A percentile compares a stretch with the other conserved stretches of the same genome.
These are phyloP conservation scores for Leptinotarsa haldemani DNA, from an alignment of 2,888 invertebrate species.

Conservation along the genomic window DNA sequence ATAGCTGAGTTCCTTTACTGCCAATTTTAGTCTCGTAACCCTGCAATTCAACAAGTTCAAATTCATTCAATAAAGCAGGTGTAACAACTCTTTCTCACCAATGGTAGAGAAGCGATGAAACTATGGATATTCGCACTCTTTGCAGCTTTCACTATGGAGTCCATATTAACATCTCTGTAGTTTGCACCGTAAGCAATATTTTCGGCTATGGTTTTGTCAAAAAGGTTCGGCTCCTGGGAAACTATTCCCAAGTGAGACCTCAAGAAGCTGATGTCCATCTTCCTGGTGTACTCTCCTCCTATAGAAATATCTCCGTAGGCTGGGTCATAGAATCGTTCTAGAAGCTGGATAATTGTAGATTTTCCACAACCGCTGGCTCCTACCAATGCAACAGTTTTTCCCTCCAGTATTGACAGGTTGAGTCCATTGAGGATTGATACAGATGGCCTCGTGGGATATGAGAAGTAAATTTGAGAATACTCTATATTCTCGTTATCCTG, in stretches of 20 bases:
- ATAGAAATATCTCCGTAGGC: conserved; percentile 70
- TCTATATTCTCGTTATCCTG: conserved; percentile 73
- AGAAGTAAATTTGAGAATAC: conserved; percentile 76
- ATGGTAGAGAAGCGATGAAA: conserved; percentile 81
- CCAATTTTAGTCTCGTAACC: conserved; percentile 86
- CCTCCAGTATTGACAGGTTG: conserved; percentile 71
- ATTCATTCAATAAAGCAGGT: too few species aligned
- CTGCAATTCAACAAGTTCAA: conserved; percentile 60
- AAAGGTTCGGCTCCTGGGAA: conserved; percentile 91
- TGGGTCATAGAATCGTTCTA: conserved; percentile 86
- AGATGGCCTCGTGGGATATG: conserved; percentile 81
- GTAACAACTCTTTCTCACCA: conserved; percentile 67
- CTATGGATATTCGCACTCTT: conserved; percentile 89
- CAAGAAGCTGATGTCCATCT: conserved; percentile 49
- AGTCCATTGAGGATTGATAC: conserved; percentile 76
- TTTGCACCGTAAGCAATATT: conserved; percentile 95
- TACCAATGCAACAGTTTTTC: conserved; percentile 80
- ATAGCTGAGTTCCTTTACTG: conserved; percentile 80
- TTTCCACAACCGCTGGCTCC: conserved; percentile 89
- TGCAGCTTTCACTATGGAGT: conserved; percentile 82
- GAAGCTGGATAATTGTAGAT: conserved; percentile 83
- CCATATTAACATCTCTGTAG: conserved; percentile 70
- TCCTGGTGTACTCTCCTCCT: conserved; percentile 52
- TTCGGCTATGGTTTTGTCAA: conserved; percentile 87
- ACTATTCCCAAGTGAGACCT: conserved; percentile 84